A percentile compares a stretch with the other conserved stretches of the same genome.
Evolutionary conservation across 2,888 invertebrate genomes (phyloP).

Genomic region (Entomobrya proxima): DNA sequence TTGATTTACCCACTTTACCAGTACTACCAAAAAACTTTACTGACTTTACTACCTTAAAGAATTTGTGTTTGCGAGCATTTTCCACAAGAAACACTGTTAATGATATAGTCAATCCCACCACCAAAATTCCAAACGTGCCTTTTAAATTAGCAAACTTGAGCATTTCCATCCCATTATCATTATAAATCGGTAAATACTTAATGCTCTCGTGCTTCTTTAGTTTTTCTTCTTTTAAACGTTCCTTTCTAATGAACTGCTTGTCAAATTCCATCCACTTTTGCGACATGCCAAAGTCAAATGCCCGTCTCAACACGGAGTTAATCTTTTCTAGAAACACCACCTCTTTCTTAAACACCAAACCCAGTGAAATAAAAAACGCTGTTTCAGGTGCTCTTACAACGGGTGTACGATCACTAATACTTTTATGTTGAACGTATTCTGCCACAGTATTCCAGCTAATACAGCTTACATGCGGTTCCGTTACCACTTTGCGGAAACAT

Average conservation of each 20-base stretch:
- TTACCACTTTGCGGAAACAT: neutral
- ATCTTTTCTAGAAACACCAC: neutral
- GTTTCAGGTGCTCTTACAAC: neutral
- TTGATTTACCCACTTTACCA: too few species aligned
- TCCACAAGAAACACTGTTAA: too few species aligned
- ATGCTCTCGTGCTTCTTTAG: too few species aligned
- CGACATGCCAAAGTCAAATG: neutral
- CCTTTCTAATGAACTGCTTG: neutral
- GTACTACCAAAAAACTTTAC: too few species aligned
- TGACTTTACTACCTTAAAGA: too few species aligned
- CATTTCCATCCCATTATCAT: too few species aligned
- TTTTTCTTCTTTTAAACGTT: neutral
- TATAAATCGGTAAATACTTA: too few species aligned
- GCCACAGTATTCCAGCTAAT: neutral
- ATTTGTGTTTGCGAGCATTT: too few species aligned
- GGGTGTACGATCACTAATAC: neutral
- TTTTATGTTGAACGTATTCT: neutral
- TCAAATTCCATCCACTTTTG: neutral
- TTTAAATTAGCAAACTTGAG: too few species aligned
- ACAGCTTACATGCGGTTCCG: neutral
- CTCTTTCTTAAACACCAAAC: neutral
- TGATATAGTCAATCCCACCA: too few species aligned
- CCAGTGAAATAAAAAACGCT: neutral
- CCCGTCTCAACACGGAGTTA: neutral
- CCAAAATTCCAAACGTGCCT: too few species aligned